These are phyloP conservation scores for Clarias laeviceps DNA, from an alignment of 2,797 vertebrate species.

Conservation along the genomic window DNA sequence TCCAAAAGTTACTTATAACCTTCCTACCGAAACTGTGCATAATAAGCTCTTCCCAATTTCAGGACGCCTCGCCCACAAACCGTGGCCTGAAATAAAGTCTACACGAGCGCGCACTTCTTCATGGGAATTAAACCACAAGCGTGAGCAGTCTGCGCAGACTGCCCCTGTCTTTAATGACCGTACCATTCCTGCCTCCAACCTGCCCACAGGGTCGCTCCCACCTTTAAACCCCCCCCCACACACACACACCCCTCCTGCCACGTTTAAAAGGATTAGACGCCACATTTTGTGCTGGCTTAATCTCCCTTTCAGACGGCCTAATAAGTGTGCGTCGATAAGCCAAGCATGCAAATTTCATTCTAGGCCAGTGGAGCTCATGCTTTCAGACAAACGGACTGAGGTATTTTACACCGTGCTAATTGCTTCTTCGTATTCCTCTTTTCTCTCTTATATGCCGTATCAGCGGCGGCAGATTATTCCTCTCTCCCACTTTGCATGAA, in stretches of 20 bases:
- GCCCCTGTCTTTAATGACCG: slow-evolving; percentile 28
- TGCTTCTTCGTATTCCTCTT: slow-evolving; percentile 79
- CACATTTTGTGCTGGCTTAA: slow-evolving; percentile 83
- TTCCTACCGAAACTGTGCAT: not conserved
- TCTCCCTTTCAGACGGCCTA: slow-evolving; percentile 83
- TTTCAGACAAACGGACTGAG: slow-evolving; percentile 76
- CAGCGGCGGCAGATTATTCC: slow-evolving; percentile 77
- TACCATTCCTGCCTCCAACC: slow-evolving; percentile 61
- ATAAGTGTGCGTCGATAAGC: slow-evolving; percentile 83
- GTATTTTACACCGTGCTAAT: slow-evolving; percentile 80
- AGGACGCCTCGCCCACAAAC: slow-evolving; percentile 12
- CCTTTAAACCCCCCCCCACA: slow-evolving; percentile 74
- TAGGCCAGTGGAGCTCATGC: slow-evolving; percentile 75
- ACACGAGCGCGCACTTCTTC: not conserved
- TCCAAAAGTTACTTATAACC: too few species aligned
- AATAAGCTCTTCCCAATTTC: slow-evolving; percentile 26
- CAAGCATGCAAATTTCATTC: slow-evolving; percentile 84
- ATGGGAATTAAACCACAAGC: slow-evolving; percentile 11
- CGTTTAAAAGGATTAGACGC: slow-evolving; percentile 86
- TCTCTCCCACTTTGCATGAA: slow-evolving; percentile 79
- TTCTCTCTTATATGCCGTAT: slow-evolving; percentile 77
- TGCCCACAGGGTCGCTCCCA: slow-evolving; percentile 66
- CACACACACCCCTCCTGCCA: slow-evolving; percentile 67
- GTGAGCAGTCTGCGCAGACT: not conserved
- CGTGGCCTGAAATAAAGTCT: not conserved